Evolutionary conservation across 2,113 vertebrate genomes (phyloP).

Genomic region (Leptosomus discolor): DNA sequence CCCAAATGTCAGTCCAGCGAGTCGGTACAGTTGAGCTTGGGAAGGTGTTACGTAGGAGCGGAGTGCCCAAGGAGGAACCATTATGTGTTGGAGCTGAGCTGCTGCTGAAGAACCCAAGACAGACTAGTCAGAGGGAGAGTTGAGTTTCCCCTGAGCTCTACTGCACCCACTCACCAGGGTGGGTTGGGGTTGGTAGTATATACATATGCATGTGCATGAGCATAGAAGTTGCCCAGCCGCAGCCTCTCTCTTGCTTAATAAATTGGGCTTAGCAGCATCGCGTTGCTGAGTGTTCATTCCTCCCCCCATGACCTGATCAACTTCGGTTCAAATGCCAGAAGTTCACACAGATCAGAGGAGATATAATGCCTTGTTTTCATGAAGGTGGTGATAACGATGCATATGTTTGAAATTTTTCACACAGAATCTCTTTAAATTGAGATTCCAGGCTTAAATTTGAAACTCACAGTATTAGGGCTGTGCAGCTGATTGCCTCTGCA

Average conservation of each 20-base stretch:
- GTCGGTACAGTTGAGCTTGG: fast-evolving
- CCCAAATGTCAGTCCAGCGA: no score
- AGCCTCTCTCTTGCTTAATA: background rate
- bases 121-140: no score
- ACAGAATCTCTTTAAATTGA: background rate
- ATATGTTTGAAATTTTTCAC: background rate
- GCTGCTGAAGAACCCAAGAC: background rate
- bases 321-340: background rate
- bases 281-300: background rate
- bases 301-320: fast-evolving
- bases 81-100: background rate
- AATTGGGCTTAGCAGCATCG: fast-evolving
- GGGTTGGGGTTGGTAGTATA: no score
- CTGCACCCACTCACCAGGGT: fast-evolving
- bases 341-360: background rate
- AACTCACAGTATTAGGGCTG: fast-evolving
- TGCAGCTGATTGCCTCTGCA: background rate
- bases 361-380: background rate
- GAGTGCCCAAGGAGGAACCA: background rate
- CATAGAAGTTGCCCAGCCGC: background rate
- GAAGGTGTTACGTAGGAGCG: fast-evolving
- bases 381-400: background rate
- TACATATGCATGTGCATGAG: fast-evolving
- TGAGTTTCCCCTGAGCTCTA: background rate
- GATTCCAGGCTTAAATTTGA: background rate